Evolutionary conservation across 2,113 vertebrate species (phyloP).

Genomic region (Corvus moneduloides): DNA sequence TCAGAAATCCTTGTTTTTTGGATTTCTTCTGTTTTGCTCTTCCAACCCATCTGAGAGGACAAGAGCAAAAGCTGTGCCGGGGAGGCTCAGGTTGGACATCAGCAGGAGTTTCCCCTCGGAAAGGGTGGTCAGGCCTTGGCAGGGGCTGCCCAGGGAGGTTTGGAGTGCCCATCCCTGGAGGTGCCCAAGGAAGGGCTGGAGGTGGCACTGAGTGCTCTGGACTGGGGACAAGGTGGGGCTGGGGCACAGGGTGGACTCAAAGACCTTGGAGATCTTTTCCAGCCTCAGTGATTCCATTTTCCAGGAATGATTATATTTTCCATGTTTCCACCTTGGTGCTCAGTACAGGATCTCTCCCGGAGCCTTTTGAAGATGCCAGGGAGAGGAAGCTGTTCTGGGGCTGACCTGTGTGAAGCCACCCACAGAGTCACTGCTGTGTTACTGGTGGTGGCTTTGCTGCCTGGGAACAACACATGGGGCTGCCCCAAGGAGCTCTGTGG

Average conservation of each 20-base stretch:
- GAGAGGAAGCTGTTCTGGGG: neutral
- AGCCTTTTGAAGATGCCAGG: neutral
- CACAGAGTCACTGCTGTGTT: neutral
- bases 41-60: neutral
- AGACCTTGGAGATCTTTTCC: neutral
- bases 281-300: neutral
- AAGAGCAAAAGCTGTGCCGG: neutral
- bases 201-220: rapidly evolving
- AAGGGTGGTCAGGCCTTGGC: rapidly evolving
- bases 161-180: neutral
- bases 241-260: rapidly evolving
- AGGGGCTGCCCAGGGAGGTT: neutral
- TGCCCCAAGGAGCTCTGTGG: neutral
- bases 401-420: neutral
- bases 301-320: neutral
- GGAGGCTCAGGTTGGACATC: rapidly evolving
- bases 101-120: neutral
- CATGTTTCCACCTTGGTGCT: neutral
- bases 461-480: neutral
- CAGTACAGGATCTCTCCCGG: neutral
- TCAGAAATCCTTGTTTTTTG: neutral
- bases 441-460: neutral
- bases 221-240: neutral
- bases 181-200: neutral
- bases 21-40: neutral